Percentiles rank a stretch among this genome's conserved stretches.
These are phyloP conservation scores for Cistogaster globosa DNA, from an alignment of 2,888 invertebrate species.

Conservation along the genomic window DNA sequence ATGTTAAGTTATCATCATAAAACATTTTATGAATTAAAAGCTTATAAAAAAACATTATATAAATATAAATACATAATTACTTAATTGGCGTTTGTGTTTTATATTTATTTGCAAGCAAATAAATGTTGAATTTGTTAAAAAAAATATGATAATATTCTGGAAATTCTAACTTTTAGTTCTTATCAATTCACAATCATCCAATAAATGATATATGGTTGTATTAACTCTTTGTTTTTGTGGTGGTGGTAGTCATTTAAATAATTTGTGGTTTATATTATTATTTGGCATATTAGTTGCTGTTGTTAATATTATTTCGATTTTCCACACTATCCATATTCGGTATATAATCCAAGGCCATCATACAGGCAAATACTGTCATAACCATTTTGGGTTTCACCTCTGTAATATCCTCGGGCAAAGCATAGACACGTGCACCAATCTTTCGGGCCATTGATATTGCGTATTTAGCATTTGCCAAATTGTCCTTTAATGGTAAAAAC, in stretches of 20 bases:
- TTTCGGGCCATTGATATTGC: conserved; percentile 99
- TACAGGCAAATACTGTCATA: conserved; percentile 99
- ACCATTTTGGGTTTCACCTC: conserved; percentile 99
- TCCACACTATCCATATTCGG: conserved; percentile 90
- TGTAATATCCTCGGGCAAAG: conserved; percentile 98
- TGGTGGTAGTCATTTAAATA: conserved; percentile 55
- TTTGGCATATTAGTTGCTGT: conserved; percentile 72
- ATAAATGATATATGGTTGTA: conserved; percentile 61
- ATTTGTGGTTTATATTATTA: conserved; percentile 67
- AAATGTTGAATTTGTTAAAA: conserved; percentile 72
- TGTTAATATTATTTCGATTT: conserved; percentile 80
- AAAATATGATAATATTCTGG: conserved; percentile 51
- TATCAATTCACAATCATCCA: conserved; percentile 55
- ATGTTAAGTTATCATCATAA: conserved; percentile 60
- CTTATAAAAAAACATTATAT: conserved; percentile 61
- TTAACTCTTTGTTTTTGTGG: conserved; percentile 41
- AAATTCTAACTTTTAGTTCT: conserved; percentile 39
- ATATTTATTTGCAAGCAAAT: conserved; percentile 49
- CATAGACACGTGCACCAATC: conserved; percentile 98
- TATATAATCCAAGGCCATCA: conserved; percentile 98
- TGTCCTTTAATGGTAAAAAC: conserved; percentile 86
- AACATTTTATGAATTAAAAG: conserved; percentile 72
- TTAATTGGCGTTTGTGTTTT: conserved; percentile 64
- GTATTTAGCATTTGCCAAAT: conserved; percentile 98
- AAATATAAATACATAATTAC: conserved; percentile 70